These are phyloP conservation scores for Pardalotus punctatus DNA, from an alignment of 2,113 vertebrate species.

Conservation along the genomic window DNA sequence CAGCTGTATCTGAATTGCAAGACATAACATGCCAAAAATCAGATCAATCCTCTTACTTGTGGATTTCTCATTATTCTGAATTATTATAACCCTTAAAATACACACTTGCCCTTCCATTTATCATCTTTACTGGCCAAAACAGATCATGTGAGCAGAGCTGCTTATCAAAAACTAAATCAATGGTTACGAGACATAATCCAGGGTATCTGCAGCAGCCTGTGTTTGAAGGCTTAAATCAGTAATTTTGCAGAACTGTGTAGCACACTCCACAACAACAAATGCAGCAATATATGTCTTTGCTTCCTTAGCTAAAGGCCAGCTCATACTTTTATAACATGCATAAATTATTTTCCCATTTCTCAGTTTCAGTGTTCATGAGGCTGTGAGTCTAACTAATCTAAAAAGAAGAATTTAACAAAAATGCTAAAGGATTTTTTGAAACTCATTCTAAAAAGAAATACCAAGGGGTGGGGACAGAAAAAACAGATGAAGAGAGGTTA, in stretches of 20 bases:
- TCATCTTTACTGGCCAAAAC: background rate
- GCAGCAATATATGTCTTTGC: background rate
- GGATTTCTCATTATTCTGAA: background rate
- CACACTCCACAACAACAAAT: background rate
- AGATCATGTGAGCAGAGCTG: background rate
- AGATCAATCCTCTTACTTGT: background rate
- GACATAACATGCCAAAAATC: background rate
- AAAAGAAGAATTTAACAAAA: background rate
- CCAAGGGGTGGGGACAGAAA: rapidly evolving
- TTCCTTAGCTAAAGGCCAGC: background rate
- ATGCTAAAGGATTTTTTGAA: background rate
- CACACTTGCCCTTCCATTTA: background rate
- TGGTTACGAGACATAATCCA: background rate
- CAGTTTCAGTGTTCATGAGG: background rate
- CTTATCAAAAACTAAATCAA: background rate
- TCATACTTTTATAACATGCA: background rate
- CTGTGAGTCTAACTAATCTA: background rate
- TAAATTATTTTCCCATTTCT: background rate
- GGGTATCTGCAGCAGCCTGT: background rate
- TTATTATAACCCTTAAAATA: background rate
- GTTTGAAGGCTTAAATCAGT: background rate
- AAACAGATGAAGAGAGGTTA: background rate
- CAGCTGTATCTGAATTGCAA: background rate
- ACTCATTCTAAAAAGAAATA: background rate
- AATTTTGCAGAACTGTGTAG: background rate